phyloP scores from a whole-genome alignment of 2,888 invertebrate genomes.

The Perizoma affinitatum region DNA sequence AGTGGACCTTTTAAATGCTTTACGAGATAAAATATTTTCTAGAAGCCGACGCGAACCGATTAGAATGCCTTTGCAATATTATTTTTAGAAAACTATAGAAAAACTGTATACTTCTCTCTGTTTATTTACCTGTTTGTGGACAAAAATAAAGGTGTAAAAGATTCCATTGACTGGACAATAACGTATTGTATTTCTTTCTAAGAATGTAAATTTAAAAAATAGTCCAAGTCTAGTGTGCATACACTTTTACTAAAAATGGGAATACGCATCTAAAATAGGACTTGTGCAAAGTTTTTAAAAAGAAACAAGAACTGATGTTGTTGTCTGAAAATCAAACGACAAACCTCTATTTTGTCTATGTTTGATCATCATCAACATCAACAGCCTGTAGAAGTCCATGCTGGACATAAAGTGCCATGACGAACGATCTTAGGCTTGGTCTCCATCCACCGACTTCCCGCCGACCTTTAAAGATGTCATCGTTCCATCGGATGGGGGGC shows the following conservation, averaged over 20 bases:
- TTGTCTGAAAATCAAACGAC: no score
- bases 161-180: conserved; percentile 26
- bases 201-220: conserved; percentile 13
- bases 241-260: conserved; percentile 5
- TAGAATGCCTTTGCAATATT: conserved; percentile 34
- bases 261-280: conserved; percentile 4
- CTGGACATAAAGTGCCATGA: no score
- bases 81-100: conserved; percentile 26
- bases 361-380: no score
- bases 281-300: neutral
- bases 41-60: conserved; percentile 37
- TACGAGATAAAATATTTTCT: conserved; percentile 56
- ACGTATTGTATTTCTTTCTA: conserved; percentile 25
- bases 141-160: conserved; percentile 20
- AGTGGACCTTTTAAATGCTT: conserved; percentile 56
- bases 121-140: conserved; percentile 19
- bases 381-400: no score
- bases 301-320: no score
- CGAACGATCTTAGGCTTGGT: no score
- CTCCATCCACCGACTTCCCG: no score
- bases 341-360: no score
- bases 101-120: conserved; percentile 15
- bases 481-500: no score
- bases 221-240: neutral
- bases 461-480: no score